A percentile compares a stretch with the other conserved stretches of the same genome.
phyloP scores from a whole-genome alignment of 2,888 invertebrate species.

The Terebella lapidaria region DNA sequence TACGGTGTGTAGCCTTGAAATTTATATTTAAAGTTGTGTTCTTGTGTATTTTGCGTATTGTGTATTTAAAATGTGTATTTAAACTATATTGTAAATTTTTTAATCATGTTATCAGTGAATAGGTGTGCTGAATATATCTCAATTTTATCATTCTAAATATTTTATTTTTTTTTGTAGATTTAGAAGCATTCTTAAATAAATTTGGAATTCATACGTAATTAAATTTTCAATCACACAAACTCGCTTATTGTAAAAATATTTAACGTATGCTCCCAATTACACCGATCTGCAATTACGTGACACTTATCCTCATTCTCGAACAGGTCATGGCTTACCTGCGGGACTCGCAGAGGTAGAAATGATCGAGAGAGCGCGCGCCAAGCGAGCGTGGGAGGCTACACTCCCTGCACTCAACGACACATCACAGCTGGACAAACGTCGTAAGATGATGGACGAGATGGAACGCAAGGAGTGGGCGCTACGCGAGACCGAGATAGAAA shows the following conservation, averaged over 20 bases:
- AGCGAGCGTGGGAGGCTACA: constrained; percentile 62
- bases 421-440: constrained; percentile 61
- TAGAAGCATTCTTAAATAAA: too few species aligned
- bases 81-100: too few species aligned
- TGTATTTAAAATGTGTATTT: too few species aligned
- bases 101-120: too few species aligned
- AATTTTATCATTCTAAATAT: too few species aligned
- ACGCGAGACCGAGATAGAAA: constrained; percentile 66
- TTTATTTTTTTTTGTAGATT: too few species aligned
- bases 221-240: neutral
- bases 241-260: neutral
- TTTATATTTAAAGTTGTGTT: too few species aligned
- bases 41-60: too few species aligned
- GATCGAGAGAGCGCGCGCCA: constrained; percentile 67
- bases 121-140: too few species aligned
- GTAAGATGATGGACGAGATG: constrained; percentile 69
- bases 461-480: constrained; percentile 80
- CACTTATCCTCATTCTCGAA: neutral
- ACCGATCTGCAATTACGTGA: neutral
- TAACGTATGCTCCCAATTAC: neutral
- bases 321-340: constrained; percentile 62
- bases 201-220: too few species aligned
- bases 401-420: constrained; percentile 59
- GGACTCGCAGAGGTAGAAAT: constrained; percentile 61
- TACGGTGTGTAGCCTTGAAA: constrained; percentile 62